Conservation (phyloP, 2,797 vertebrate genomes). For the Lithobates sylvaticus region DNA sequence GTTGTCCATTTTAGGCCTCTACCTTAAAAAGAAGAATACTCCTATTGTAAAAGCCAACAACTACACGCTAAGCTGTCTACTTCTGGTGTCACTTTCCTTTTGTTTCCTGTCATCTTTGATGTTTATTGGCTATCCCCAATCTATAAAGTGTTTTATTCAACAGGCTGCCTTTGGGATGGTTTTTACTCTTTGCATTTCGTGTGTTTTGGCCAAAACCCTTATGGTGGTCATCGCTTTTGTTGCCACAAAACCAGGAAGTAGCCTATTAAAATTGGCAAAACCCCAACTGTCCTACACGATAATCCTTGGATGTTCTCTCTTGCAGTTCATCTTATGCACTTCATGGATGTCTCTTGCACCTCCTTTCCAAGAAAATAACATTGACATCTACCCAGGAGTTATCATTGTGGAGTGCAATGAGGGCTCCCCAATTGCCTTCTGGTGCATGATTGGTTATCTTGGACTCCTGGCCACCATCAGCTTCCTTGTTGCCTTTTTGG, state of each 20-base stretch:
- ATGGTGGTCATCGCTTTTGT: constrained; percentile 50
- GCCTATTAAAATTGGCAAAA: constrained; percentile 11
- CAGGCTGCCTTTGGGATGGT: constrained; percentile 37
- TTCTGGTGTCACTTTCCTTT: constrained; percentile 10
- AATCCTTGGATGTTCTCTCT: not conserved
- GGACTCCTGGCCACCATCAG: constrained; percentile 39
- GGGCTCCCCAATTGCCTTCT: constrained; percentile 27
- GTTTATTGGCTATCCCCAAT: constrained; percentile 30
- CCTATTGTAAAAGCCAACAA: constrained; percentile 42
- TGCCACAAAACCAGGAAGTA: constrained; percentile 46
- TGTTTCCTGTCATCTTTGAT: constrained; percentile 42
- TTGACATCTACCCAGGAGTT: not conserved
- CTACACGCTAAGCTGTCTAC: constrained; percentile 7
- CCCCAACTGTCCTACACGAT: constrained; percentile 16
- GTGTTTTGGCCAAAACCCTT: constrained; percentile 54
- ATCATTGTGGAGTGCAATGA: constrained; percentile 41
- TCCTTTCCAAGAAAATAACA: constrained; percentile 40
- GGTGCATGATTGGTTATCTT: constrained; percentile 45
- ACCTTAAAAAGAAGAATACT: not conserved
- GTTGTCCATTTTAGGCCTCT: constrained; percentile 14
- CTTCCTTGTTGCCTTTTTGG: constrained; percentile 52
- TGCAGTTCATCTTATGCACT: constrained; percentile 39
- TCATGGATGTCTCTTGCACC: constrained; percentile 31
- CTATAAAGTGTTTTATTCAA: constrained; percentile 3
- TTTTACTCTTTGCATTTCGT: constrained; percentile 47